Percentiles rank a stretch among this genome's conserved stretches.
Conservation (phyloP, 1,140 invertebrate genomes). For the Magallana angulata region DNA sequence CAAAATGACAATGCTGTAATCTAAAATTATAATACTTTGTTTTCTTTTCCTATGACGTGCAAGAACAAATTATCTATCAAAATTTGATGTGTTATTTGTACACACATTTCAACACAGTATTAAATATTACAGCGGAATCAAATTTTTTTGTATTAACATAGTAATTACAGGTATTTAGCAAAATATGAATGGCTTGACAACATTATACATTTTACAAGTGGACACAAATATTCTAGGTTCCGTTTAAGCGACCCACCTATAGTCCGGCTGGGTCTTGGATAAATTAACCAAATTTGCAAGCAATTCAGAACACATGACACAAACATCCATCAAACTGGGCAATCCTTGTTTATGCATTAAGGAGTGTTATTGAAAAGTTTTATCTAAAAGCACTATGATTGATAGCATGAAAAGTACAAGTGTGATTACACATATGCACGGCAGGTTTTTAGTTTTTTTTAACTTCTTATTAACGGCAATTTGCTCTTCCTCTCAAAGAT, state of each 20-base stretch:
- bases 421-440: background rate
- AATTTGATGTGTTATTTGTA: background rate
- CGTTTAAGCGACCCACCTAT: background rate
- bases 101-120: background rate
- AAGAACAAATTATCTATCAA: background rate
- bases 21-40: too few species aligned
- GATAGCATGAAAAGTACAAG: background rate
- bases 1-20: too few species aligned
- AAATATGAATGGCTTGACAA: background rate
- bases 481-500: slow-evolving; percentile 1
- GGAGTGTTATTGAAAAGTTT: slow-evolving; percentile 16
- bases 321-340: background rate
- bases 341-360: slow-evolving; percentile 12
- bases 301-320: background rate
- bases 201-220: background rate
- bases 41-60: background rate
- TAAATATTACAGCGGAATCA: background rate
- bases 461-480: background rate
- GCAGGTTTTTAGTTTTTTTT: too few species aligned
- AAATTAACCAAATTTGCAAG: background rate
- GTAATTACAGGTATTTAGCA: too few species aligned
- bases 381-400: background rate
- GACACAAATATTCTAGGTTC: background rate
- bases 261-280: background rate
- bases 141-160: background rate